Evolutionary conservation across 2,113 vertebrate species (phyloP).

Genomic region (Miniopterus natalensis): DNA sequence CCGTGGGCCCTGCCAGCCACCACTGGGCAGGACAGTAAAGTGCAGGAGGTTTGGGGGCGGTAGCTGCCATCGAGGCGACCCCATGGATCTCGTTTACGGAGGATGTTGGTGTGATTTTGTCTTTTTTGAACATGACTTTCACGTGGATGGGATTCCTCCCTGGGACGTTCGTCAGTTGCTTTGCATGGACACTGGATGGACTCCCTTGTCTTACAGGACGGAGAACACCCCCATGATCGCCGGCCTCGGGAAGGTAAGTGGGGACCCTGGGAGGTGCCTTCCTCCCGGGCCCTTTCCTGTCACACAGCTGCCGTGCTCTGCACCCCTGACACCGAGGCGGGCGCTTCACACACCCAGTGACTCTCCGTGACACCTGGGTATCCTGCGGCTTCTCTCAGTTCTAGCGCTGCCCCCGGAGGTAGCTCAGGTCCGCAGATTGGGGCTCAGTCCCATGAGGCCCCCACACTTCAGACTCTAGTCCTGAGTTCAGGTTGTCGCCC

Average conservation of each 20-base stretch:
- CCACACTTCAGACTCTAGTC: rapidly evolving
- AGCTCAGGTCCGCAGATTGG: not conserved
- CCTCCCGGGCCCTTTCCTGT: not conserved
- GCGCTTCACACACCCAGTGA: rapidly evolving
- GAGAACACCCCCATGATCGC: conserved; percentile 99
- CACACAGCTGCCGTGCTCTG: not conserved
- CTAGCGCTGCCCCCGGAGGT: not conserved
- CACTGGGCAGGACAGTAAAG: rapidly evolving
- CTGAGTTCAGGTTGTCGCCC: not conserved
- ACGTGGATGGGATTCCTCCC: not conserved
- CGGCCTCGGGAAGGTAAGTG: conserved; percentile 95
- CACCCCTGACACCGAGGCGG: rapidly evolving
- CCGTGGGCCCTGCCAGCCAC: rapidly evolving
- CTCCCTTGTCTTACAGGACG: conserved; percentile 88
- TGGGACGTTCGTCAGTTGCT: rapidly evolving
- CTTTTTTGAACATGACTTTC: not conserved
- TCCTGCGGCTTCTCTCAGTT: not conserved
- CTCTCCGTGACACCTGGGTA: not conserved
- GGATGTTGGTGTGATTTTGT: too few relatives aligned
- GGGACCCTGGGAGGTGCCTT: not conserved
- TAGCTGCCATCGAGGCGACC: rapidly evolving
- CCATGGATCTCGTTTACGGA: rapidly evolving
- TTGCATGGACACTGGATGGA: not conserved
- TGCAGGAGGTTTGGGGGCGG: rapidly evolving
- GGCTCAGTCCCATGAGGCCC: not conserved